Conservation (phyloP, 2,113 vertebrate species). For the Drymodes brunneopygia region DNA sequence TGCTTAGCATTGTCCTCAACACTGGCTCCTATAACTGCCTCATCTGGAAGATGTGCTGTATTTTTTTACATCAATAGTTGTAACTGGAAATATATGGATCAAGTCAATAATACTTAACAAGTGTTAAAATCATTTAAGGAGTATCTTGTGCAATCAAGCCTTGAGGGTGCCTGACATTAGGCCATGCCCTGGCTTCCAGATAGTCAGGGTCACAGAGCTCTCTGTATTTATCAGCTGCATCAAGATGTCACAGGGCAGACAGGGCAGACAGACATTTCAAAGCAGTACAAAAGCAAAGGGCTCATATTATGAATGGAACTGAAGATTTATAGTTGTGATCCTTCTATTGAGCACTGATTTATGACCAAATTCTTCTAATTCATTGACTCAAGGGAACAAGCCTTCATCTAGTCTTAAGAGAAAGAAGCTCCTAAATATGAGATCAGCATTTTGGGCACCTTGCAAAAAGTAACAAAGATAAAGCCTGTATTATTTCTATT, state of each 20-base stretch:
- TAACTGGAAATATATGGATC: neutral
- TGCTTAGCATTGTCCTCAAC: neutral
- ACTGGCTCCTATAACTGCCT: neutral
- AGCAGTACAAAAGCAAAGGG: neutral
- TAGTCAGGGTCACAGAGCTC: neutral
- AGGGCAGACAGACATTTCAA: neutral
- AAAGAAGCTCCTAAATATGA: neutral
- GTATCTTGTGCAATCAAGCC: neutral
- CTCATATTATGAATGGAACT: neutral
- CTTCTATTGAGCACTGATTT: neutral
- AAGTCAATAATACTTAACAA: neutral
- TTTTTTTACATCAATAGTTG: neutral
- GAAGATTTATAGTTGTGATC: neutral
- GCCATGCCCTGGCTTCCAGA: neutral
- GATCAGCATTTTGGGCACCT: neutral
- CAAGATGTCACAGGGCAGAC: neutral
- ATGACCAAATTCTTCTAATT: neutral
- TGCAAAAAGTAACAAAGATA: neutral
- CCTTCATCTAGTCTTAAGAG: neutral
- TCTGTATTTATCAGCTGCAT: neutral
- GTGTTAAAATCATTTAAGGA: neutral
- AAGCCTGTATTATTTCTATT: neutral
- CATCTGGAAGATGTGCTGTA: neutral
- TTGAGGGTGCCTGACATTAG: neutral
- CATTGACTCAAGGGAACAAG: neutral